A percentile compares a stretch with the other conserved stretches of the same genome.
Evolutionary conservation across 2,888 invertebrate species (phyloP).

Genomic region (Diaperis boleti): DNA sequence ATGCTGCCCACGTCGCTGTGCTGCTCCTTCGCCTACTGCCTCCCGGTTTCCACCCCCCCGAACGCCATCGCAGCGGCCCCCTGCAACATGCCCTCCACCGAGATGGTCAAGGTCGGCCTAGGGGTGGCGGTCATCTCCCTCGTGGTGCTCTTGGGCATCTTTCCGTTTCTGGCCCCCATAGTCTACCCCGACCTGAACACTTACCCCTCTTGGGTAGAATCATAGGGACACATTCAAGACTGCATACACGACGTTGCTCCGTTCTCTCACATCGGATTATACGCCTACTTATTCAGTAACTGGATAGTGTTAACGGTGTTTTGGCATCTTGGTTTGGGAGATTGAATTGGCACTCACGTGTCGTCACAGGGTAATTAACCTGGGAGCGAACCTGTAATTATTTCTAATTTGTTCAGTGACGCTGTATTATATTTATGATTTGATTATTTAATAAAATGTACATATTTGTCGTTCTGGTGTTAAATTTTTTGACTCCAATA

Average conservation of each 20-base stretch:
- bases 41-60: conserved; percentile 95
- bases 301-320: too few species aligned
- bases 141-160: conserved; percentile 76
- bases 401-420: conserved; percentile 19
- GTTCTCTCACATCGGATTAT: too few species aligned
- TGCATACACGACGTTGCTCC: not conserved
- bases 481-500: too few species aligned
- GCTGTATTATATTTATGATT: conserved; percentile 19
- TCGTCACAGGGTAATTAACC: conserved; percentile 15
- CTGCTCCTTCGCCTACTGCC: conserved; percentile 93
- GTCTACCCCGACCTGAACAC: conserved; percentile 73
- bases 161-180: conserved; percentile 80
- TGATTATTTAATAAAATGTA: conserved; percentile 24
- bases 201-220: conserved; percentile 74
- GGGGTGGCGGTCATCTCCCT: conserved; percentile 83
- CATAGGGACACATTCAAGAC: conserved; percentile 16
- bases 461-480: not conserved
- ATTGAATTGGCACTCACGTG: not conserved
- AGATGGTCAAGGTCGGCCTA: conserved; percentile 79
- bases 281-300: too few species aligned
- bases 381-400: conserved; percentile 1
- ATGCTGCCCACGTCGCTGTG: conserved; percentile 91
- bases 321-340: not conserved
- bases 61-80: conserved; percentile 93
- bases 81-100: conserved; percentile 81